phyloP scores from a whole-genome alignment of 2,113 vertebrate genomes.

The Oryzias celebensis region DNA sequence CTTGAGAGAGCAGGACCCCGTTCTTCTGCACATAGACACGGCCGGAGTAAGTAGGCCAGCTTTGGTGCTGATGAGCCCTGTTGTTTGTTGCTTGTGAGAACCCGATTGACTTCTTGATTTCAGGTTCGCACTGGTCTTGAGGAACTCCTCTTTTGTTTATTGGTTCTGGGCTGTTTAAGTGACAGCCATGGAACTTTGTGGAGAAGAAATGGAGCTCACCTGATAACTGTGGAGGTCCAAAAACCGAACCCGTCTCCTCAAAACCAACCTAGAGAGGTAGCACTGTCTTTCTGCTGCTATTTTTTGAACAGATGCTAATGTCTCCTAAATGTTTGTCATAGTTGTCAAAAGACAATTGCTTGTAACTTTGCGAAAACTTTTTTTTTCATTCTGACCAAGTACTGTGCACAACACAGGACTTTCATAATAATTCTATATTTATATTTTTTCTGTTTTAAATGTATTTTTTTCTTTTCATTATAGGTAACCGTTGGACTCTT shows the following conservation, averaged over 20 bases:
- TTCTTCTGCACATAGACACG: conserved; percentile 74
- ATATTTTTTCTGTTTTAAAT: not conserved
- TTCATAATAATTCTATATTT: too few species aligned
- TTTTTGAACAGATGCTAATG: not conserved
- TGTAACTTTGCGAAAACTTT: not conserved
- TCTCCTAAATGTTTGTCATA: too few species aligned
- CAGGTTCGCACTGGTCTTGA: conserved; percentile 71
- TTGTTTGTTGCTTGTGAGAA: not conserved
- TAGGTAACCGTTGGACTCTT: conserved; percentile 72
- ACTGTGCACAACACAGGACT: too few species aligned
- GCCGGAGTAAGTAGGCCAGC: conserved; percentile 60
- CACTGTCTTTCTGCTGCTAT: not conserved
- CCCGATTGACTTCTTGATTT: not conserved
- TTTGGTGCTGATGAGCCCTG: not conserved
- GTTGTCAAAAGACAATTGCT: not conserved
- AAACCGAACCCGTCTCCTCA: conserved; percentile 21
- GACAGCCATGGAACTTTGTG: conserved; percentile 73
- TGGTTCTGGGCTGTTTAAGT: conserved; percentile 72
- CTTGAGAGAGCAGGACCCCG: conserved; percentile 58
- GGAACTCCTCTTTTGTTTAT: conserved; percentile 70
- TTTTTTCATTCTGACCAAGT: too few species aligned
- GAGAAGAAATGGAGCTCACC: conserved; percentile 72
- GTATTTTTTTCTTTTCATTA: conserved; percentile 15
- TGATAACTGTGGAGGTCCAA: conserved; percentile 75
- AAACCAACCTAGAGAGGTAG: conserved; percentile 59